Evolutionary conservation across 2,113 vertebrate species (phyloP), one percentile per base, ranked within the genome.

Genomic region (Ictidomys tridecemlineatus): DNA sequence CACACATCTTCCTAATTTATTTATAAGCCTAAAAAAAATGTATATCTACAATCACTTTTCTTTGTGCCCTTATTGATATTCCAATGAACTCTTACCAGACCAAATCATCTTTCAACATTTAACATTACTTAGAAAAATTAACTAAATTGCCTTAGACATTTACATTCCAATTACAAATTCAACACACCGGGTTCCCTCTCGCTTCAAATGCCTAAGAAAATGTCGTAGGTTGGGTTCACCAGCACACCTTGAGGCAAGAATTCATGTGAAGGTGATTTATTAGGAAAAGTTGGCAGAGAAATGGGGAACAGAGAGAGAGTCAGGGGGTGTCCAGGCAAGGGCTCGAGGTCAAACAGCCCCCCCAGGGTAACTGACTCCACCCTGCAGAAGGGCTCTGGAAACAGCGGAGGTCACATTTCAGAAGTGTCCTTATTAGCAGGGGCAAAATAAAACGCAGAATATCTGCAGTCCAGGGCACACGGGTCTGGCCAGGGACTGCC

Each of bases 81-180:
- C 84, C 69, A 22, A 26, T 94, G 74, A 97, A 65, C 39, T 78
- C 61, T 94, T 80, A 76, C 74, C 72, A 32, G 8, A 91, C 53
- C 82, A 90, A 85, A 91, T 82, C 39, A 73, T 94, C 69, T 51
- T 86, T 83, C 79, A 53, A 76, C 37, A 79, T 65, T 92, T 93
- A 83, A 86, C 39, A 87, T 88, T 88, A 69, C 63, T 93, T 79
- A 86, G 67, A 96, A 95, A 45, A 95, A 91, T 91, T 92, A 76
- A 93, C 83, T 91, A 69, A 95, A 83, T 89, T 85, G 39, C 34
- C 72, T 91, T 90, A 86, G 78, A 86, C 37, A 79, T 72, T 87
- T 89, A 93, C 89, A 93, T 78, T 91, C 61, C 93, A 84, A 83
- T 73, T 85, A 92, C 39, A 79, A 86, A 76, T 69, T 48, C 77